phyloP scores from a whole-genome alignment of 1,140 invertebrate genomes.

The Halictus rubicundus region DNA sequence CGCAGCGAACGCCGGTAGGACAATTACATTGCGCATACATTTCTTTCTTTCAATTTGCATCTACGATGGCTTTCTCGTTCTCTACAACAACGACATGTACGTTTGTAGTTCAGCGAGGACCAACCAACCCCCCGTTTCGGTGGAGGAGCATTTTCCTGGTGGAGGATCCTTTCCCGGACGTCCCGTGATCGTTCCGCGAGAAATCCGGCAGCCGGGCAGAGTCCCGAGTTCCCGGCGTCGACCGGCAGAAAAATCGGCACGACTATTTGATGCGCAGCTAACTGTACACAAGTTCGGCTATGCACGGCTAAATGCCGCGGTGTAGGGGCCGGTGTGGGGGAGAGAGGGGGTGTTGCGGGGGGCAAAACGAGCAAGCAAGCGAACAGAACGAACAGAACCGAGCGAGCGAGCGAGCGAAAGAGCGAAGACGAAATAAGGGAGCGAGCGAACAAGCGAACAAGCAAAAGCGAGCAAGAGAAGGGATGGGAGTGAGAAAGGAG shows the following conservation, averaged over 20 bases:
- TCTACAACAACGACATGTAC: too few species aligned
- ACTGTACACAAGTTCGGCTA: conserved; percentile 79
- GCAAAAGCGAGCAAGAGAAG: background rate
- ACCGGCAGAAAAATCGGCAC: conserved; percentile 63
- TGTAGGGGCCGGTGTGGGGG: conserved; percentile 26
- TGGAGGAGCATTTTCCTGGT: too few species aligned
- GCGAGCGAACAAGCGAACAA: conserved; percentile 8
- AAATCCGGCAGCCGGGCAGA: too few species aligned
- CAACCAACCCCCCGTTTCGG: too few species aligned
- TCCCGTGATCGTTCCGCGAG: too few species aligned
- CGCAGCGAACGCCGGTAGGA: too few species aligned
- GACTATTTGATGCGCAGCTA: conserved; percentile 71
- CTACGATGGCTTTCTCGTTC: too few species aligned
- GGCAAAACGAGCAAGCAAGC: conserved; percentile 4
- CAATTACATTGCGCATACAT: too few species aligned
- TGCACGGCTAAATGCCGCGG: conserved; percentile 74
- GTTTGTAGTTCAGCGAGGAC: too few species aligned
- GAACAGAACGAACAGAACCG: background rate
- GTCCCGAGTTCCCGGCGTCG: background rate
- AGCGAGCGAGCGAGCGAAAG: conserved; percentile 4
- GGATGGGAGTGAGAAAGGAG: conserved; percentile 20
- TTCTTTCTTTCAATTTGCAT: too few species aligned
- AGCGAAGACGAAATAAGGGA: background rate
- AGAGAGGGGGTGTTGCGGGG: background rate
- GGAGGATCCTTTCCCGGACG: too few species aligned